Percentiles rank a stretch among this genome's conserved stretches.
Evolutionary conservation across 2,888 invertebrate species (phyloP).

Genomic region (Tiphia femorata): DNA sequence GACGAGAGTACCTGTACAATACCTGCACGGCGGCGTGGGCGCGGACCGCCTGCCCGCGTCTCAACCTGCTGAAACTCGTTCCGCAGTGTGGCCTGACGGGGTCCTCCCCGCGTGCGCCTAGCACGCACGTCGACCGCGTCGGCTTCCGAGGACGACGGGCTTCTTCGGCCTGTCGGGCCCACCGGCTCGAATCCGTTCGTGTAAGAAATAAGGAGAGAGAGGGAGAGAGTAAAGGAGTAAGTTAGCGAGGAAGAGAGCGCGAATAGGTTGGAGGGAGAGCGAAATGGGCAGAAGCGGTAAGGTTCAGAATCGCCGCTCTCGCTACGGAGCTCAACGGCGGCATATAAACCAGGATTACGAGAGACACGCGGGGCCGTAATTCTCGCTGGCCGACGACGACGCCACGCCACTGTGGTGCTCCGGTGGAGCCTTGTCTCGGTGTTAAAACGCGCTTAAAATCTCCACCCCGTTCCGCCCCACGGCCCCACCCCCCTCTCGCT

Average conservation of each 20-base stretch:
- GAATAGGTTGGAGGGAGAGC: conserved; percentile 21
- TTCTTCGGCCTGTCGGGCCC: conserved; percentile 19
- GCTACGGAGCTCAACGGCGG: conserved; percentile 22
- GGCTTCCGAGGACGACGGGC: conserved; percentile 47
- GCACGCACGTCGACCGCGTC: conserved; percentile 33
- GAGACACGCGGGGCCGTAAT: conserved; percentile 54
- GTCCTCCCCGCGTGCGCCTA: conserved; percentile 26
- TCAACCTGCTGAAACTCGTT: conserved; percentile 59
- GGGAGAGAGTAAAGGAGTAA: conserved; percentile 3
- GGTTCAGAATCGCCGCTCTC: neutral
- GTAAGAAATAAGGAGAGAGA: conserved; percentile 7
- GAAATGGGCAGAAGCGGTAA: conserved; percentile 1
- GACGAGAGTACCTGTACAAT: conserved; percentile 44
- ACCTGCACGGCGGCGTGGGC: conserved; percentile 50
- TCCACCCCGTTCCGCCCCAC: neutral
- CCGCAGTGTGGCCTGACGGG: conserved; percentile 34
- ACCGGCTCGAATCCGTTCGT: conserved; percentile 26
- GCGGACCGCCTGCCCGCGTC: conserved; percentile 45
- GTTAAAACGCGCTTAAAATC: conserved; percentile 38
- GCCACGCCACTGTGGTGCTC: conserved; percentile 20
- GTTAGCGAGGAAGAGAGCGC: conserved; percentile 24
- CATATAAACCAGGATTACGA: conserved; percentile 61
- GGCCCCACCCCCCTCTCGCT: neutral
- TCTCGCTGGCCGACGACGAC: conserved; percentile 45
- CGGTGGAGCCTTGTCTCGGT: conserved; percentile 26